Conservation (phyloP, 2,113 vertebrate species). For the Hippocampus zosterae region DNA sequence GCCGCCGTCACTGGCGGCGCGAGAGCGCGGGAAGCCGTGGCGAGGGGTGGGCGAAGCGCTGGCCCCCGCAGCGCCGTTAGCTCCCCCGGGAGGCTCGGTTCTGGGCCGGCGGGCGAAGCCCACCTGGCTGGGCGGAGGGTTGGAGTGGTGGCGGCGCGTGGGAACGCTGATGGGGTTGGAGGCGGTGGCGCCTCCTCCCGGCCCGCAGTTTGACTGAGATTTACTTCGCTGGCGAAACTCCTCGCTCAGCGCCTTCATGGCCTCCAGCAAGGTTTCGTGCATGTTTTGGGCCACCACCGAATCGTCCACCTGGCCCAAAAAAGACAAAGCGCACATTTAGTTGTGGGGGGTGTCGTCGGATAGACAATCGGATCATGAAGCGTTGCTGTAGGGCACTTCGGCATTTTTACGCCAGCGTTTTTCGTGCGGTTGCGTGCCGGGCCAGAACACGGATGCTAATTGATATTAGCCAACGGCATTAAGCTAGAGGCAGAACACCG, state of each 20-base stretch:
- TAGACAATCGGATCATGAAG: too few species aligned
- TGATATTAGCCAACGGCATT: too few species aligned
- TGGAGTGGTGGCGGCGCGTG: constrained; percentile 60
- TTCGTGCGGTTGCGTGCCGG: too few species aligned
- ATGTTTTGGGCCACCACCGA: constrained; percentile 80
- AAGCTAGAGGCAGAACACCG: too few species aligned
- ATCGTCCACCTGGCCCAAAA: constrained; percentile 70
- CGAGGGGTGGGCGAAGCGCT: constrained; percentile 66
- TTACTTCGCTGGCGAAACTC: constrained; percentile 79
- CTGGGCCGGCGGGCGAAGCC: constrained; percentile 72
- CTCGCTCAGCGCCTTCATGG: constrained; percentile 80
- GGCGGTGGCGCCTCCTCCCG: constrained; percentile 70
- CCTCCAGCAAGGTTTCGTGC: constrained; percentile 79
- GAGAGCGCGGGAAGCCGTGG: constrained; percentile 66
- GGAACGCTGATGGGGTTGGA: constrained; percentile 80
- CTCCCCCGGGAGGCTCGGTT: constrained; percentile 66
- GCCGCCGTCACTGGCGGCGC: constrained; percentile 69
- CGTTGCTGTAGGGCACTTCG: too few species aligned
- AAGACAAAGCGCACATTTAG: not conserved
- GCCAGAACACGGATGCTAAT: too few species aligned
- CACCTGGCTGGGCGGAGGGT: constrained; percentile 68
- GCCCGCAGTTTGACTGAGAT: constrained; percentile 72
- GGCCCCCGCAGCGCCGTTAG: constrained; percentile 38
- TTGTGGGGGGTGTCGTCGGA: not conserved
- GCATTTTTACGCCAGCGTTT: too few species aligned